Evolutionary conservation across 2,797 vertebrate genomes (phyloP), one percentile per base, ranked within the genome.

Genomic region (Phoeniculus purpureus): DNA sequence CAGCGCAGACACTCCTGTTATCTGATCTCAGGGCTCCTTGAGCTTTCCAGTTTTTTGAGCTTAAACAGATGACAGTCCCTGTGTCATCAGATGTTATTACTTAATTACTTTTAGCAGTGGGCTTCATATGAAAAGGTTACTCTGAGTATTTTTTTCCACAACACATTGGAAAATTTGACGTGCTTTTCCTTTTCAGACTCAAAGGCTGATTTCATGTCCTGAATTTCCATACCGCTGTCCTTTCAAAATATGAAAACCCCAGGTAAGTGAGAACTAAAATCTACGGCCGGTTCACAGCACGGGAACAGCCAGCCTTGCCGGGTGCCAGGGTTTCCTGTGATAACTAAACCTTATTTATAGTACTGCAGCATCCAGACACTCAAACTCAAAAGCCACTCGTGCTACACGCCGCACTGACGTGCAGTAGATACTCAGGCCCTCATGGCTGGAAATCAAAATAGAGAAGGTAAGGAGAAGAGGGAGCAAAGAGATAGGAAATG

Each of bases 11-110:
- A 9, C 50, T 92, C 75, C 67, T 93, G 81, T 95, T 96, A 96
- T 96, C 94, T 94, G 87, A 94, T 91, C 93, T 62, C 68, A 54
- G 31, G 60, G 51, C 68, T 96, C 77, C 87, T 79, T 54, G 31
- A 95, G 93, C 90, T 79, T 81, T 95, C 95, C 92, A 96, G 93
- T 55, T 95, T 91, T 80, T 83, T 96, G 95, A 96, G 90, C 87
- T 95, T 96, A 95, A 96, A 93, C 95, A 96, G 95, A 96, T 94
- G 95, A 96, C 92, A 81, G 90, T 93, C 92, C 59, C 83, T 77
- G 85, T 95, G 96, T 94, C 96, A 95, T 96, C 94, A 95, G 91
- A 95, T 92, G 87, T 89, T 96, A 94, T 94, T 95, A 80, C 85
- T 95, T 94, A 96, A 96, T 96, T 84, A 75, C 51, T 91, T 96